Base-by-base conservation (phyloP, 2,888 invertebrate species). In the Cabera pusaria region DNA sequence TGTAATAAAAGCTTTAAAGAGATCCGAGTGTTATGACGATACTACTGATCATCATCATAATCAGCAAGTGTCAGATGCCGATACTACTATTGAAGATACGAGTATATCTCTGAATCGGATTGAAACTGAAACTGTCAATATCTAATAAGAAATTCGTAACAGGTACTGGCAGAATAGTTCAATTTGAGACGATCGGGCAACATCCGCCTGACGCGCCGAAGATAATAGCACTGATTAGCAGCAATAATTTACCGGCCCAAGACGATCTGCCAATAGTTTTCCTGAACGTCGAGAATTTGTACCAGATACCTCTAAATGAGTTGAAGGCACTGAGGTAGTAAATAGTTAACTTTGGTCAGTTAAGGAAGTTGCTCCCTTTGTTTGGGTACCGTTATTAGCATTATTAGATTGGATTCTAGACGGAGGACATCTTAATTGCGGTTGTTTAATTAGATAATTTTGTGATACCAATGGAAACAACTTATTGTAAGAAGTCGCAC, bases 261-360 rank as follows among this genome's bases (percentile, higher is more conserved):
- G 85, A 87, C 47, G 87, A 87, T 44, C 32, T 61, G 3, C 82
- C 86, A 3, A 58, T 85, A 17, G 45, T 84, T 24, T 85, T 85
- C 51, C 60, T 85, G 2, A 85, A 82, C 46, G 51, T 86, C 6
- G 72, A 72, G 22, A 65, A 49, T 17, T 49, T 88, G 19, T 57
- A 44, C 10, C 69, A 78, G 31, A 37, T 72, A 6, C 87, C 87
- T n/a, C 14, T 69, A 1, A 49, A 65, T 6, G 58, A 69, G 36
- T 52, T 87, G 3, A 66, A 55, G 35, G 64, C 68, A 38, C 51
- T 68, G 18, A 62, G 72, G 86, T 84, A 43, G 53, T 33, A 42
- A 19, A 43, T 25, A 26, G 22, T 29, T 41, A 29, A 33, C 22
- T 43, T 23, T 34, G 18, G 41, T 19, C 23, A 40, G 34, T 40